Evolutionary conservation across 2,888 invertebrate genomes (phyloP).

Genomic region (Chloroclysta siterata): DNA sequence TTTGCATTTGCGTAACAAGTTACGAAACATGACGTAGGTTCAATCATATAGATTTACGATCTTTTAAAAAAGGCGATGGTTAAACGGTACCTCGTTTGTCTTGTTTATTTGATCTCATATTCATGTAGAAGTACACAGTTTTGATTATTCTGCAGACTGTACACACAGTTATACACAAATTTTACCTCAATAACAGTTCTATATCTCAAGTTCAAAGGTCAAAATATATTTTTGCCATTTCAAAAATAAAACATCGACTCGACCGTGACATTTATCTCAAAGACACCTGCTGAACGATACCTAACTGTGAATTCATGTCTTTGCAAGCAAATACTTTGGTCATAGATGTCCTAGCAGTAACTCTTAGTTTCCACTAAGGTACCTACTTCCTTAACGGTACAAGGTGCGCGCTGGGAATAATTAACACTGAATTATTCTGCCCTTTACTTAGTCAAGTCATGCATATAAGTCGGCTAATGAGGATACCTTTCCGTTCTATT

Average conservation of each 20-base stretch:
- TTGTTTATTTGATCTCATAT: background rate
- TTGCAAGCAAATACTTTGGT: background rate
- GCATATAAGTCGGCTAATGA: constrained; percentile 1
- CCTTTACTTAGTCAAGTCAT: constrained; percentile 20
- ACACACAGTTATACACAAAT: too few relatives aligned
- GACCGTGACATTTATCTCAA: constrained; percentile 2
- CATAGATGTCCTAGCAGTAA: background rate
- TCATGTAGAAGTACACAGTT: background rate
- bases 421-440: constrained; percentile 26
- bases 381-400: constrained; percentile 29
- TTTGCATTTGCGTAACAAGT: constrained; percentile 53
- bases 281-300: background rate
- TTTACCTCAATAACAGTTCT: too few relatives aligned
- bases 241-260: background rate
- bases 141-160: too few relatives aligned
- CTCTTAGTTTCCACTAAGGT: constrained; percentile 14
- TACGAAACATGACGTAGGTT: constrained; percentile 41
- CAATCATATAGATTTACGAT: constrained; percentile 34
- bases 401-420: constrained; percentile 30
- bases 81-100: too few relatives aligned
- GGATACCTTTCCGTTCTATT: background rate
- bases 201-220: too few relatives aligned
- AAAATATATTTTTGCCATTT: background rate
- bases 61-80: constrained; percentile 1
- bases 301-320: background rate